A percentile compares a stretch with the other conserved stretches of the same genome.
phyloP scores from a whole-genome alignment of 2,797 vertebrate species.

The Syndactyla subalaris region DNA sequence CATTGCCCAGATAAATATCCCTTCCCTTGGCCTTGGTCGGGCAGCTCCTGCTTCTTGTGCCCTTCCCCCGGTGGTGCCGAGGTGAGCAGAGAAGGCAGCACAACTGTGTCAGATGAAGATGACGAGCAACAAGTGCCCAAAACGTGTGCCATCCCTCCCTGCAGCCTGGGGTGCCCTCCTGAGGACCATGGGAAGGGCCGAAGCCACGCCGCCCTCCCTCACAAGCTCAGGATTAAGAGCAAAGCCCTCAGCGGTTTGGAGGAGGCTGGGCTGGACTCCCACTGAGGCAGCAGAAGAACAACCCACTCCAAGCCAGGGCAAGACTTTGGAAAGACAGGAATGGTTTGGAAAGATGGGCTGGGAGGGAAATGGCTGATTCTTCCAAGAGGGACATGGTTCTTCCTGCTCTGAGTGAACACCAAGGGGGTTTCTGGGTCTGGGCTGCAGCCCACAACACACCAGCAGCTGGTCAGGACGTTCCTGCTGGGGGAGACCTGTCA shows the following conservation, averaged over 20 bases:
- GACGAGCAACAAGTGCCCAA: constrained; percentile 76
- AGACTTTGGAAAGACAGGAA: not conserved
- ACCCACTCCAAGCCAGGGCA: not conserved
- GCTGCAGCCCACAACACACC: not conserved
- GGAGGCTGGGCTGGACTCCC: not conserved
- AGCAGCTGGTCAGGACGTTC: not conserved
- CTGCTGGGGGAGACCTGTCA: not conserved
- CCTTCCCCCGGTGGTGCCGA: not conserved
- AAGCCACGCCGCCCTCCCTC: constrained; percentile 69
- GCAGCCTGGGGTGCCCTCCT: not conserved
- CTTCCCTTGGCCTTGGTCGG: constrained; percentile 47
- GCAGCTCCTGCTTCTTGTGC: constrained; percentile 54
- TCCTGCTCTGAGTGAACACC: not conserved
- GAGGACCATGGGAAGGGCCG: not conserved
- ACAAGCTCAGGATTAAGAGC: constrained; percentile 81
- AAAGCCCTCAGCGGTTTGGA: not conserved
- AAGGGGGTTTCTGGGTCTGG: not conserved
- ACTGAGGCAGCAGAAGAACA: not conserved
- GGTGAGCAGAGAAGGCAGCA: not conserved
- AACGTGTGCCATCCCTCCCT: not conserved
- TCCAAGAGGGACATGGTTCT: not conserved
- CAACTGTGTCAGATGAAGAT: constrained; percentile 62
- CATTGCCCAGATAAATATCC: constrained; percentile 52
- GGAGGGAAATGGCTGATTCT: not conserved
- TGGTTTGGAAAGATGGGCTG: not conserved